phyloP scores from a whole-genome alignment of 2,797 vertebrate genomes.

The Argyrosomus regius region DNA sequence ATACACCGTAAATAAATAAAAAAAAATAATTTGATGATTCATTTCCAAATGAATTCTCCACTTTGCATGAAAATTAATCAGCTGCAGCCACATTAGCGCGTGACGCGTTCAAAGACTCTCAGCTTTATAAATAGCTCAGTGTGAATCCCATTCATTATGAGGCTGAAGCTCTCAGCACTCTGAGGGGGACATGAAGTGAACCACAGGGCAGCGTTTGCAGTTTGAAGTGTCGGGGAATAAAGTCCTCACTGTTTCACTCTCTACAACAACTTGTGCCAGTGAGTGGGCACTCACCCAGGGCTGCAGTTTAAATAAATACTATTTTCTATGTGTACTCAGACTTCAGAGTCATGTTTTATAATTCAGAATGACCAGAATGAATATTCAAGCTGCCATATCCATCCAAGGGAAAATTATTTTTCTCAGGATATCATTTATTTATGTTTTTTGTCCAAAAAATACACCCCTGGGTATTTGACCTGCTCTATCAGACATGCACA shows the following conservation, averaged over 20 bases:
- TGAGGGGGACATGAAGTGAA: conserved; percentile 61
- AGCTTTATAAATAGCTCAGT: conserved; percentile 57
- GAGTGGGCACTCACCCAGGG: conserved; percentile 68
- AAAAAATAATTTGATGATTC: conserved; percentile 19
- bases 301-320: conserved; percentile 79
- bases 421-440: conserved; percentile 39
- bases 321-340: conserved; percentile 68
- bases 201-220: conserved; percentile 56
- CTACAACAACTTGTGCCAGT: conserved; percentile 62
- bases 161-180: conserved; percentile 53
- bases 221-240: conserved; percentile 76
- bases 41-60: conserved; percentile 35
- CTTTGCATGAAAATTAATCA: conserved; percentile 42
- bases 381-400: conserved; percentile 58
- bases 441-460: conserved; percentile 16
- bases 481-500: background rate
- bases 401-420: conserved; percentile 43
- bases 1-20: conserved; percentile 8
- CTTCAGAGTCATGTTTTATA: conserved; percentile 72
- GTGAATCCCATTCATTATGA: conserved; percentile 68
- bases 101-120: conserved; percentile 46
- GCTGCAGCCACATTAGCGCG: conserved; percentile 41
- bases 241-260: conserved; percentile 76
- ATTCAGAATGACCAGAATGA: conserved; percentile 69
- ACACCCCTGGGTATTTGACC: conserved; percentile 18